Evolutionary conservation across 2,888 invertebrate genomes (phyloP).

Genomic region (Clepsis dumicolana): DNA sequence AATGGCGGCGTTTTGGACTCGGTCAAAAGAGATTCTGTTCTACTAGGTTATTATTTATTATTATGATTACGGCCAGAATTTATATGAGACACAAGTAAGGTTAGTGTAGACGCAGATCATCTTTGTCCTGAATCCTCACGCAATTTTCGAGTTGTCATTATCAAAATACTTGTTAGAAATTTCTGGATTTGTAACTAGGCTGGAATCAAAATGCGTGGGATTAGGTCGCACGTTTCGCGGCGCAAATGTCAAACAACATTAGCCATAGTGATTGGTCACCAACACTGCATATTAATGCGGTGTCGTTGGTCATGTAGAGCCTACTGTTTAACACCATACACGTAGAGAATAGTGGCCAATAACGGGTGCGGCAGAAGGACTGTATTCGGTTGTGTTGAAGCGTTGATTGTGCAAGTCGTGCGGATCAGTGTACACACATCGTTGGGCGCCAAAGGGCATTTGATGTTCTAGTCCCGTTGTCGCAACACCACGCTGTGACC

Average conservation of each 20-base stretch:
- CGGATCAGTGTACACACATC: slow-evolving; percentile 26
- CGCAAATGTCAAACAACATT: slow-evolving; percentile 41
- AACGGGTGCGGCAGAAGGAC: slow-evolving; percentile 21
- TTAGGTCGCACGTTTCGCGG: slow-evolving; percentile 37
- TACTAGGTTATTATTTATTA: too few species aligned
- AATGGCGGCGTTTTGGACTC: too few species aligned
- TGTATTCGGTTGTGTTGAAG: slow-evolving; percentile 11
- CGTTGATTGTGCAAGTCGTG: slow-evolving; percentile 14
- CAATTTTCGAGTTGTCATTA: not conserved
- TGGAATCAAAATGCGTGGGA: slow-evolving; percentile 35
- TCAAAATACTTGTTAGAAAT: not conserved
- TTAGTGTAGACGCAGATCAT: not conserved
- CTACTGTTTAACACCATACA: slow-evolving; percentile 24
- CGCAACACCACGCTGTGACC: slow-evolving; percentile 58
- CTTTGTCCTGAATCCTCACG: not conserved
- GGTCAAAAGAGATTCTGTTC: too few species aligned
- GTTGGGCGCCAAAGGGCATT: slow-evolving; percentile 54
- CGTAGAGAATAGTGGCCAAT: slow-evolving; percentile 20
- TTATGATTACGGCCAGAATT: slow-evolving; percentile 12
- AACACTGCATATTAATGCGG: slow-evolving; percentile 41
- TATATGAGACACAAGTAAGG: slow-evolving; percentile 17
- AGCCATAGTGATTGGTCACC: slow-evolving; percentile 29
- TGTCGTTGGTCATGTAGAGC: slow-evolving; percentile 41
- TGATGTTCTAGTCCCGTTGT: slow-evolving; percentile 48
- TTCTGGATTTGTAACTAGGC: not conserved